Evolutionary conservation across 2,797 vertebrate genomes (phyloP).

Genomic region (Caiman crocodilus): DNA sequence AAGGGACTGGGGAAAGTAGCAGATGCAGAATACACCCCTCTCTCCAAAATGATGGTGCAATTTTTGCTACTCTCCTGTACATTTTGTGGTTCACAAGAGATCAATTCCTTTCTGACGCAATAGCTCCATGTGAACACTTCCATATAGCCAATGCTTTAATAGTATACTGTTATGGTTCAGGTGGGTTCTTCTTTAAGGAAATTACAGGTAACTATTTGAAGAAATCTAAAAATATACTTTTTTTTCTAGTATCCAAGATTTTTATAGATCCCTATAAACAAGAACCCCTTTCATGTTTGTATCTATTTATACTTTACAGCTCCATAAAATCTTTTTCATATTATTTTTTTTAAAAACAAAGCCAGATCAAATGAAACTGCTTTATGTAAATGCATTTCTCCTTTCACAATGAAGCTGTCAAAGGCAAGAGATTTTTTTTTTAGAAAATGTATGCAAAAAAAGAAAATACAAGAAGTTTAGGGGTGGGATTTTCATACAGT

Average conservation of each 20-base stretch:
- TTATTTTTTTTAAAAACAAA: background rate
- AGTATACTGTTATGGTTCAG: background rate
- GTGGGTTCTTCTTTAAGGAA: background rate
- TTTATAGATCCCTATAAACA: no score
- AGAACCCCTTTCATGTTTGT: no score
- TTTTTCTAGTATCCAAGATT: background rate
- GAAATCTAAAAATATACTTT: background rate
- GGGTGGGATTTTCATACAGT: background rate
- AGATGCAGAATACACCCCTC: no score
- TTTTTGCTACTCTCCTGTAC: background rate
- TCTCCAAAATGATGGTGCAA: background rate
- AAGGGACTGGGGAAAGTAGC: background rate
- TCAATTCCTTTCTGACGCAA: background rate
- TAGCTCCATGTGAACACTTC: background rate
- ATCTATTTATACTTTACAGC: background rate
- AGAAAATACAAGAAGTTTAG: background rate
- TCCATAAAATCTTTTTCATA: background rate
- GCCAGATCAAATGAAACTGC: background rate
- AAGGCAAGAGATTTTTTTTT: background rate
- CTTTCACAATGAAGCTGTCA: background rate
- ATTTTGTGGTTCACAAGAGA: background rate
- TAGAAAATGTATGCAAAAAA: background rate
- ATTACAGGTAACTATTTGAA: background rate
- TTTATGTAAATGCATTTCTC: background rate
- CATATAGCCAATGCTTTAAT: background rate